phyloP scores from a whole-genome alignment of 1,140 invertebrate species.

The Popillia japonica region DNA sequence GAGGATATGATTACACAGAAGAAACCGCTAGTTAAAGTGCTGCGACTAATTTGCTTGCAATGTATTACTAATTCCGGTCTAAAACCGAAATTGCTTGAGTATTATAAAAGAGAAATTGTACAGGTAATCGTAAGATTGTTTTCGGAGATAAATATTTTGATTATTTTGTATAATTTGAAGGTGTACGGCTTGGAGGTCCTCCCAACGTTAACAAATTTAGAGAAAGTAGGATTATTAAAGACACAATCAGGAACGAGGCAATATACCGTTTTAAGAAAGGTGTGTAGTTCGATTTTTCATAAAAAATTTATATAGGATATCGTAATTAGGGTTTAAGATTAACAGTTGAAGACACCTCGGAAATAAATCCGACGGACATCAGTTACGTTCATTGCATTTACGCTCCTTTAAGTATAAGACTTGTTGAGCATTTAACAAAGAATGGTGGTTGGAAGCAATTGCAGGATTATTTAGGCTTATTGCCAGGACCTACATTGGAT shows the following conservation, averaged over 20 bases:
- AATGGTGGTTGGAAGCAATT: conserved; percentile 81
- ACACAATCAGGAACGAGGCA: conserved; percentile 74
- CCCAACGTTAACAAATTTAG: conserved; percentile 85
- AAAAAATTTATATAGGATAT: conserved; percentile 46
- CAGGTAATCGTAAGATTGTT: conserved; percentile 61
- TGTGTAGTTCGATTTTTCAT: conserved; percentile 52
- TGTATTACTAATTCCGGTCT: conserved; percentile 88
- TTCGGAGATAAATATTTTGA: neutral
- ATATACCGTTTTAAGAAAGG: conserved; percentile 76
- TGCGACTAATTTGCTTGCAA: conserved; percentile 90
- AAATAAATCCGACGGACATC: conserved; percentile 87
- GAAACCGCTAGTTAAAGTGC: conserved; percentile 81
- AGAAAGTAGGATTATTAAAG: conserved; percentile 85
- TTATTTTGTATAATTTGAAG: conserved; percentile 44
- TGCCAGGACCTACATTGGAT: conserved; percentile 68
- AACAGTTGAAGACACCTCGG: conserved; percentile 87
- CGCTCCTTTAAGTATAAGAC: conserved; percentile 89
- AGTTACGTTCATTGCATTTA: conserved; percentile 94
- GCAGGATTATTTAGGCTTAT: conserved; percentile 68
- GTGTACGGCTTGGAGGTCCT: conserved; percentile 91
- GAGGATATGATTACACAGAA: conserved; percentile 90
- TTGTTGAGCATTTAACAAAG: conserved; percentile 85
- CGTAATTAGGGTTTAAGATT: conserved; percentile 74
- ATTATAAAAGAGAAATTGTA: conserved; percentile 91
- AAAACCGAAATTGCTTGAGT: conserved; percentile 87